Conservation (phyloP, 2,888 invertebrate species). For the Drosophila anomelani region DNA sequence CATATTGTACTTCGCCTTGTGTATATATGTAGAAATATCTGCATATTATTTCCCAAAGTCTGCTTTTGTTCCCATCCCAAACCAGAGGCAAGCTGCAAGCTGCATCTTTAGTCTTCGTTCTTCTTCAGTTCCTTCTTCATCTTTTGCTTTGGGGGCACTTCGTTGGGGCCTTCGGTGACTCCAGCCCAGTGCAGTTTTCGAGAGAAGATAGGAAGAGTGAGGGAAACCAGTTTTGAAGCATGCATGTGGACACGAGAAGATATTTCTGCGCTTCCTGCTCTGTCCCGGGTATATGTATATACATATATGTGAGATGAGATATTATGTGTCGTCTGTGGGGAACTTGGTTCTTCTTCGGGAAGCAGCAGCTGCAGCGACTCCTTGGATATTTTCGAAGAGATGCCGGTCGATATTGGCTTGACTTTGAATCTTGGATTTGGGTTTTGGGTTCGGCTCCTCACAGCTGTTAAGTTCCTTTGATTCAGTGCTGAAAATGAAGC, state of each 20-base stretch:
- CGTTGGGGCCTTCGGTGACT: background rate
- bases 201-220: slow-evolving; percentile 16
- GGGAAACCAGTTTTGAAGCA: slow-evolving; percentile 46
- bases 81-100: slow-evolving; percentile 37
- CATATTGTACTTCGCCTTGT: background rate
- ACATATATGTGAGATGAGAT: background rate
- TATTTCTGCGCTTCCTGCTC: slow-evolving; percentile 47
- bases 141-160: background rate
- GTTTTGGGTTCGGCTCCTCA: slow-evolving; percentile 1
- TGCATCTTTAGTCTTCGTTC: slow-evolving; percentile 31
- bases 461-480: slow-evolving; percentile 31
- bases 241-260: slow-evolving; percentile 42
- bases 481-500: background rate
- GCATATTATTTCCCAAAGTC: slow-evolving; percentile 36
- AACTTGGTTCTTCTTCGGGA: slow-evolving; percentile 12
- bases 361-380: slow-evolving; percentile 2
- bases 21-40: slow-evolving; percentile 18
- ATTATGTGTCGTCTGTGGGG: slow-evolving; percentile 17
- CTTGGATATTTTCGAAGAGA: background rate
- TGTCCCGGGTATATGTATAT: background rate
- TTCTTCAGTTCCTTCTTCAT: slow-evolving; percentile 12
- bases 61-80: slow-evolving; percentile 32
- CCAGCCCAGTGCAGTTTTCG: slow-evolving; percentile 16
- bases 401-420: slow-evolving; percentile 9
- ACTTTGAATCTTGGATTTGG: no score